Evolutionary conservation across 2,888 invertebrate genomes (phyloP), one percentile per base, ranked within the genome.

Genomic region (Pseudococcus jackbeardsleyi): DNA sequence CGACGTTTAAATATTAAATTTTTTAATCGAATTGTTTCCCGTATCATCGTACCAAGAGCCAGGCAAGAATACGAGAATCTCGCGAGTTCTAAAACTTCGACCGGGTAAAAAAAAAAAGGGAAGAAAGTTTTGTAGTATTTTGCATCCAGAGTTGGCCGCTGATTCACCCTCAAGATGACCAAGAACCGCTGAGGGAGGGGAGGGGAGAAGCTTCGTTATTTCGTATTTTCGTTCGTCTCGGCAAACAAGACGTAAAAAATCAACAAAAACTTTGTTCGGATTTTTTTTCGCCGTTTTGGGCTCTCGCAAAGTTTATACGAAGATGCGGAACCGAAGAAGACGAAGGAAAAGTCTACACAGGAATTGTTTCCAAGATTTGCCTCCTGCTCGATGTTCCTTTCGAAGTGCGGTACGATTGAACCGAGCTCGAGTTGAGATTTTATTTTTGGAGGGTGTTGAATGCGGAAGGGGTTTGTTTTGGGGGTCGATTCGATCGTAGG

Each of bases 231-330:
- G 22, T 64, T 64, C 64, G 64, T 64, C 22, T 64, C 64, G 64
- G 64, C 64, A 64, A 64, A 64, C 64, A 64, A 64, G 19, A 64
- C 64, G 64, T 19, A 64, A 64, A 64, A 64, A 64, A 64, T 64
- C 19, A 64, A 64, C 64, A 64, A 15, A 64, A 64, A 64, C 7
- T 7, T 64, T 22, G 8, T 22, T 9, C 5, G 50, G 50, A 15
- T 59, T 59, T 59, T 8, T 64, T 9, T 19, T 0, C n/a, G 17
- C 7, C 11, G 6, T 48, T 48, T 48, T 54, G n/a, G 54, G 22
- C 0, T 19, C 19, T 54, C 6, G 64, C 6, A 22, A 64, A 22
- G 11, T 22, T 64, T 5, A n/a, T n/a, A 4, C 64, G 64, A 64
- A 64, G 22, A 22, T 4, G 64, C 8, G 7, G 7, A 64, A 11